These are phyloP conservation scores for Scaptomyza graminum DNA, from an alignment of 1,140 invertebrate species.

Conservation along the genomic window DNA sequence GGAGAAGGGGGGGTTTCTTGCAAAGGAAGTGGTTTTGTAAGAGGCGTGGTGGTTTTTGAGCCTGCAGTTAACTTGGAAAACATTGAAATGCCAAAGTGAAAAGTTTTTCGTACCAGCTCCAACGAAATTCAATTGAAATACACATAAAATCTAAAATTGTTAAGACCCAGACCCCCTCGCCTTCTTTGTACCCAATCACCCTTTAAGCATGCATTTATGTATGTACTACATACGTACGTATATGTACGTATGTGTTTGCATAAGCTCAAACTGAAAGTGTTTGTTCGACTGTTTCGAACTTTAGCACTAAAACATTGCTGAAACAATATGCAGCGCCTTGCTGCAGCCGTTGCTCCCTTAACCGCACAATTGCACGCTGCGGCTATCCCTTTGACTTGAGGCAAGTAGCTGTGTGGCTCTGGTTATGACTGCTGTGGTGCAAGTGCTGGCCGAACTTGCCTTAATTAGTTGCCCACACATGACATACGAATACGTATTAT, in stretches of 20 bases:
- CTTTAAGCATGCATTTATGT: neutral
- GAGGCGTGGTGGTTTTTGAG: conserved; percentile 40
- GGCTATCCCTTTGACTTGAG: conserved; percentile 38
- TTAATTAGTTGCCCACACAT: conserved; percentile 41
- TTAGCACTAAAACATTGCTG: conserved; percentile 56
- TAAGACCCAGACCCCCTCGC: conserved; percentile 42
- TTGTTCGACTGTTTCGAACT: conserved; percentile 45
- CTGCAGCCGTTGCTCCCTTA: conserved; percentile 35
- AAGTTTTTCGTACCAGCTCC: conserved; percentile 57
- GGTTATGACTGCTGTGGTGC: conserved; percentile 7
- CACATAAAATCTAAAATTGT: conserved; percentile 76
- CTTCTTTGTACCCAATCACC: neutral
- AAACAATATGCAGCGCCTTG: conserved; percentile 62
- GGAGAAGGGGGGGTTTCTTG: neutral
- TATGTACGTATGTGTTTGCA: conserved; percentile 14
- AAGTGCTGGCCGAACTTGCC: conserved; percentile 18
- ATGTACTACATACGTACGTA: neutral
- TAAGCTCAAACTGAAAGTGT: conserved; percentile 7
- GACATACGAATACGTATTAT: conserved; percentile 13
- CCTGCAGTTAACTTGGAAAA: conserved; percentile 76
- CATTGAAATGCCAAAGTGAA: conserved; percentile 78
- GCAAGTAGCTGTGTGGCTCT: conserved; percentile 13
- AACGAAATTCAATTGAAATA: conserved; percentile 76
- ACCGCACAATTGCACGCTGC: conserved; percentile 19
- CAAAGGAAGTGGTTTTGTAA: conserved; percentile 45